Conservation (phyloP, 2,797 vertebrate genomes). For the Macroramphosus scolopax region DNA sequence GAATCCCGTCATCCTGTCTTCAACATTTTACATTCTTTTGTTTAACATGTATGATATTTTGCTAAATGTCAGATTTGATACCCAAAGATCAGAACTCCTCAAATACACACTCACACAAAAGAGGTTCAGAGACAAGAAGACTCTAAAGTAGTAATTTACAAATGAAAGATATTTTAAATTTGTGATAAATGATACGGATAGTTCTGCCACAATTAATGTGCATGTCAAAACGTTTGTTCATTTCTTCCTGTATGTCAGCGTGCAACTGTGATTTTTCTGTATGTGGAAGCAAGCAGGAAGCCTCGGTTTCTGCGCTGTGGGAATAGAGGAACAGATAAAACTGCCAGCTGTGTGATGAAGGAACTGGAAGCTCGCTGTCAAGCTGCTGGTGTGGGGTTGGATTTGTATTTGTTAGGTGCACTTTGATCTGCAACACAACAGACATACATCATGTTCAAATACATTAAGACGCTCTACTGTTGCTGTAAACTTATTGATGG, state of each 20-base stretch:
- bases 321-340: slow-evolving; percentile 38
- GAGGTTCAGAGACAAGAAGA: no score
- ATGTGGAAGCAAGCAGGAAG: slow-evolving; percentile 18
- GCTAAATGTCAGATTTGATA: slow-evolving; percentile 2
- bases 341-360: slow-evolving; percentile 31
- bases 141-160: no score
- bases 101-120: no score
- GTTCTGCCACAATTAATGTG: neutral
- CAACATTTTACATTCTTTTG: neutral
- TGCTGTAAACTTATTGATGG: neutral
- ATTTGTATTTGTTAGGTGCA: slow-evolving; percentile 47
- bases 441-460: slow-evolving; percentile 15
- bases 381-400: slow-evolving; percentile 49
- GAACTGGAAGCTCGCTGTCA: slow-evolving; percentile 33
- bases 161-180: neutral
- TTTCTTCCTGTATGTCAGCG: slow-evolving; percentile 23
- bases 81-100: neutral
- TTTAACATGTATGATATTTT: neutral
- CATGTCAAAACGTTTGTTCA: slow-evolving; percentile 14
- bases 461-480: slow-evolving; percentile 2
- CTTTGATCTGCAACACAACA: slow-evolving; percentile 36
- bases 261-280: slow-evolving; percentile 15
- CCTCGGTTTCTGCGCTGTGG: slow-evolving; percentile 9
- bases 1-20: slow-evolving; percentile 4
- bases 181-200: neutral